Percentiles rank a stretch among this genome's conserved stretches.
Evolutionary conservation across 1,140 invertebrate genomes (phyloP).

Genomic region (Anastrepha ludens): DNA sequence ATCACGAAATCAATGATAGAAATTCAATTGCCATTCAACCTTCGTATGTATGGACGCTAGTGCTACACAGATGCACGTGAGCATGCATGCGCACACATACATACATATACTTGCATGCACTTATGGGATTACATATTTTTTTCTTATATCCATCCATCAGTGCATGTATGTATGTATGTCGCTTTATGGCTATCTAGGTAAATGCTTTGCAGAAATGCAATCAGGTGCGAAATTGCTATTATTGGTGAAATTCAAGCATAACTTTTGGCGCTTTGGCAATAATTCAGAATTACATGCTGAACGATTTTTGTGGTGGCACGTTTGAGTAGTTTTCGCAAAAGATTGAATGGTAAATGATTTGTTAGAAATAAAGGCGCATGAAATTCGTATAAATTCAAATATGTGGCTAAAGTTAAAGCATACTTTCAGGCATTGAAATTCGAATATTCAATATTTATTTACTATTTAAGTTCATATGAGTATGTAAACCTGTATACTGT

Average conservation of each 20-base stretch:
- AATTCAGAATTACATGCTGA: slow-evolving; percentile 43
- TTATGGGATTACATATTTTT: too few species aligned
- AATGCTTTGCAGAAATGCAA: slow-evolving; percentile 28
- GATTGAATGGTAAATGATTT: slow-evolving; percentile 9
- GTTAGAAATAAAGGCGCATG: not conserved
- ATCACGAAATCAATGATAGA: slow-evolving; percentile 47
- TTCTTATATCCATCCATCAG: too few species aligned
- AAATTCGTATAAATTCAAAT: not conserved
- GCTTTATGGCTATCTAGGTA: slow-evolving; percentile 16
- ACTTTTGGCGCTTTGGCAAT: slow-evolving; percentile 47
- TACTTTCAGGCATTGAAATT: slow-evolving; percentile 5
- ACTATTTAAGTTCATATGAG: too few species aligned
- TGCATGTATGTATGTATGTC: not conserved
- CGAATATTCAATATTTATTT: not conserved
- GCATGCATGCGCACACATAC: not conserved
- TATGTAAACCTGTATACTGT: too few species aligned
- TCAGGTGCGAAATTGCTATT: slow-evolving; percentile 50
- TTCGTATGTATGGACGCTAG: not conserved
- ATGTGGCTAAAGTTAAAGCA: not conserved
- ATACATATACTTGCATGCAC: not conserved
- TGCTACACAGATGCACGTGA: not conserved
- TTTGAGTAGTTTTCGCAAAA: not conserved
- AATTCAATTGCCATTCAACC: slow-evolving; percentile 40
- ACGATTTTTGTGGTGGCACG: not conserved
- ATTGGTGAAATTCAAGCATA: slow-evolving; percentile 47